A percentile compares a stretch with the other conserved stretches of the same genome.
Conservation (phyloP, 1,140 invertebrate species). For the Parapsyche elsis region DNA sequence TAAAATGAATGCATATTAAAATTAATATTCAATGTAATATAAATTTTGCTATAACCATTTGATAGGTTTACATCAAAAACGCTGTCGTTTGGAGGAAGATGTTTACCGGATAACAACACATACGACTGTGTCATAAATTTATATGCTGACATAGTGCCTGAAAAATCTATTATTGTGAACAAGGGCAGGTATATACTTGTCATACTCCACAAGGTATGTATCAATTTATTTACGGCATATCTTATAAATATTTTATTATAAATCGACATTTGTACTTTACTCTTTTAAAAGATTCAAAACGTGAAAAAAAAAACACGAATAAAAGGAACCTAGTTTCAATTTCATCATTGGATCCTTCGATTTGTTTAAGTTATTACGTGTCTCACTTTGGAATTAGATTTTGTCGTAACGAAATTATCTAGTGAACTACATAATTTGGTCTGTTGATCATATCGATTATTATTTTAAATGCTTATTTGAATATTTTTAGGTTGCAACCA, state of each 20-base stretch:
- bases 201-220: constrained; percentile 1
- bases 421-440: too few relatives aligned
- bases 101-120: constrained; percentile 18
- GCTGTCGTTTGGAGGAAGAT: constrained; percentile 4
- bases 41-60: not conserved
- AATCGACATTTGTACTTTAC: not conserved
- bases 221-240: not conserved
- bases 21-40: too few relatives aligned
- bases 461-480: too few relatives aligned
- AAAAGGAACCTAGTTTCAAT: too few relatives aligned
- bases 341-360: too few relatives aligned
- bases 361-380: too few relatives aligned
- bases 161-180: constrained; percentile 15
- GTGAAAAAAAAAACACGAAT: too few relatives aligned
- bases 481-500: not conserved
- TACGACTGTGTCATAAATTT: constrained; percentile 14
- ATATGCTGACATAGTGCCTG: constrained; percentile 23
- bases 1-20: too few relatives aligned
- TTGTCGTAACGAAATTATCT: too few relatives aligned
- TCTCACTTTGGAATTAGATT: too few relatives aligned
- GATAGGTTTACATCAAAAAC: constrained; percentile 1
- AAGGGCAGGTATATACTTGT: constrained; percentile 15
- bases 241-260: not conserved
- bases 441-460: too few relatives aligned
- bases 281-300: not conserved